Conservation (phyloP, 2,113 vertebrate species). For the Ageneiosus marmoratus region DNA sequence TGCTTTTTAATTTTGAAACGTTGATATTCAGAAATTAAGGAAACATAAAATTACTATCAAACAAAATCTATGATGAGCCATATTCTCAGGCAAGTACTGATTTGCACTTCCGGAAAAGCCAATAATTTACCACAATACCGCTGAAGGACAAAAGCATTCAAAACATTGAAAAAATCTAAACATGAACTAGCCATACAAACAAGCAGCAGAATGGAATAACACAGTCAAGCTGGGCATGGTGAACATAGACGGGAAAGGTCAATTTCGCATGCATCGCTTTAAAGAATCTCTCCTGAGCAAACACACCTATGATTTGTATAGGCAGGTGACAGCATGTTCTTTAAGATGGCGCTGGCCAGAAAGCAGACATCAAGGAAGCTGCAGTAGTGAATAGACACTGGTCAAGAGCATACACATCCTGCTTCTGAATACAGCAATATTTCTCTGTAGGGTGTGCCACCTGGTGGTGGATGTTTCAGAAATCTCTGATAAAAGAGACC, state of each 20-base stretch:
- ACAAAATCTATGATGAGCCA: slow-evolving; percentile 11
- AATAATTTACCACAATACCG: slow-evolving; percentile 23
- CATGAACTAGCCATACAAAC: slow-evolving; percentile 22
- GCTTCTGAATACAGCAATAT: slow-evolving; percentile 23
- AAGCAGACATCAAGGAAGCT: slow-evolving; percentile 6
- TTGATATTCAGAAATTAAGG: slow-evolving; percentile 41
- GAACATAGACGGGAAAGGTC: slow-evolving; percentile 5
- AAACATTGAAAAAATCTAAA: slow-evolving; percentile 24
- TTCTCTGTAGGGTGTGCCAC: slow-evolving; percentile 16
- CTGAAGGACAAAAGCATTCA: slow-evolving; percentile 14
- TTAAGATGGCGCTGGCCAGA: slow-evolving; percentile 26
- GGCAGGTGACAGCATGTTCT: slow-evolving; percentile 19
- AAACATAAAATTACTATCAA: slow-evolving; percentile 37
- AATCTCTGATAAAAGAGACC: not conserved
- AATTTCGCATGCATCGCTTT: slow-evolving; percentile 39
- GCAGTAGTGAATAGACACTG: slow-evolving; percentile 13
- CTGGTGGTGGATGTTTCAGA: slow-evolving; percentile 19
- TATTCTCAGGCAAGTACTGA: slow-evolving; percentile 27
- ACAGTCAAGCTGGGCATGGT: slow-evolving; percentile 20
- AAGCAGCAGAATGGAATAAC: slow-evolving; percentile 20
- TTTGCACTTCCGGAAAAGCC: slow-evolving; percentile 25
- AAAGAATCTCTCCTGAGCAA: slow-evolving; percentile 37
- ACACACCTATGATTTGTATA: slow-evolving; percentile 16
- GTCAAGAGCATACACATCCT: slow-evolving; percentile 1
- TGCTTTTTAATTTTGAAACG: slow-evolving; percentile 33